Base-by-base conservation (phyloP, 2,888 invertebrate genomes). In the Arctia plantaginis region DNA sequence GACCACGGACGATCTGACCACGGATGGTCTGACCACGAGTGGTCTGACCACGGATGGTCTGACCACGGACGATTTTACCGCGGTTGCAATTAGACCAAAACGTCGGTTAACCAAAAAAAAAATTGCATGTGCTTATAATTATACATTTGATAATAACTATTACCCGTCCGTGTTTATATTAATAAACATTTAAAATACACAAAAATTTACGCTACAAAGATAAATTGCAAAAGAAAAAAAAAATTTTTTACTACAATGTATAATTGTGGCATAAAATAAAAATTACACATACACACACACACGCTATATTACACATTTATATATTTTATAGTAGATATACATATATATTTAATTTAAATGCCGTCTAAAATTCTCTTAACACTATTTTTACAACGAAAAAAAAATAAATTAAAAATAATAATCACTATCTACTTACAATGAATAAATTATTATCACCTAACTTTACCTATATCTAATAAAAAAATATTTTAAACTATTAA, bases 231-330 rank as follows among this genome's bases (percentile, higher is more conserved):
- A 83, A 80, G 75, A 62, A 86, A 85, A 84, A 86, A 82, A 85
- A 86, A 84, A 51, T 23, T 74, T 87, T 91, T 89, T 90, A 91
- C 90, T 89, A 90, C 88, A 89, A 80, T 86, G 83, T 90, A 90
- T 91, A 91, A 89, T 90, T 88, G 87, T 82, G 81, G 86, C 84
- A 88, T 84, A 87, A 82, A 87, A 86, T 84, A 81, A 84, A 85
- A 84, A 79, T 83, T 79, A 86, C 78, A 86, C 81, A 80, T 70
- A 80, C 77, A 83, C 86, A 88, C 87, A 85, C 72, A 85, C 87
- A 85, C 72, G 85, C 82, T 73, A 73, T 64, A 76, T 82, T 73
- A 83, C 82, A 83, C 80, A 77, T 41, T 44, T 71, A 65, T 62
- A 47, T 64, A 71, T 71, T 41, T 55, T 69, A 27, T 59, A 69